phyloP scores from a whole-genome alignment of 2,797 vertebrate species.

The Microctenopoma stevenorrisi region DNA sequence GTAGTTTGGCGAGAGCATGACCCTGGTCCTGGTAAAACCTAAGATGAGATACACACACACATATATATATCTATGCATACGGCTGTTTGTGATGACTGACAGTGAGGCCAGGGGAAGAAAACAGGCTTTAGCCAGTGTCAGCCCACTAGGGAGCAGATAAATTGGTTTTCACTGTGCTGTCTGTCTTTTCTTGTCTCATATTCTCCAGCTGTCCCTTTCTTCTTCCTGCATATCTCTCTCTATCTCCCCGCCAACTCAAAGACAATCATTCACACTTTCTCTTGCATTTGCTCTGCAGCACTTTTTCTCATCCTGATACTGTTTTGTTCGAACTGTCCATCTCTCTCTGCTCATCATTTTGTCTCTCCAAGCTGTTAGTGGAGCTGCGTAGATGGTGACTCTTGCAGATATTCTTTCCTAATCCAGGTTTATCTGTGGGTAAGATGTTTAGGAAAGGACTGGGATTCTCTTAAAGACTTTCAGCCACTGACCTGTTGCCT shows the following conservation, averaged over 20 bases:
- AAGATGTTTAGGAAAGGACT: slow-evolving; percentile 34
- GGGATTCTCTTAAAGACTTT: slow-evolving; percentile 16
- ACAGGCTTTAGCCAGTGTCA: slow-evolving; percentile 73
- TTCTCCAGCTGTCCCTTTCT: slow-evolving; percentile 60
- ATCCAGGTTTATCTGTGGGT: slow-evolving; percentile 63
- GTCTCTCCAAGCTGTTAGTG: slow-evolving; percentile 50
- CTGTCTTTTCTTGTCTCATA: slow-evolving; percentile 70
- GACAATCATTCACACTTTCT: slow-evolving; percentile 65
- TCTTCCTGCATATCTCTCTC: slow-evolving; percentile 55
- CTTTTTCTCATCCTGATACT: slow-evolving; percentile 45
- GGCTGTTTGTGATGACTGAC: slow-evolving; percentile 71
- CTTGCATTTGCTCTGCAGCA: slow-evolving; percentile 40
- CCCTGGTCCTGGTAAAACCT: slow-evolving; percentile 61
- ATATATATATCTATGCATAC: neutral
- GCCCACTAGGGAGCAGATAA: slow-evolving; percentile 77
- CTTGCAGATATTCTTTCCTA: slow-evolving; percentile 53
- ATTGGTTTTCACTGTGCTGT: slow-evolving; percentile 75
- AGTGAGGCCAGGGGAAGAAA: slow-evolving; percentile 70
- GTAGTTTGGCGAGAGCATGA: slow-evolving; percentile 76
- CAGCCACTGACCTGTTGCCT: slow-evolving; percentile 45
- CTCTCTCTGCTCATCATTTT: slow-evolving; percentile 55
- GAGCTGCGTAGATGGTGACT: slow-evolving; percentile 41
- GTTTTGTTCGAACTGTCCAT: slow-evolving; percentile 51
- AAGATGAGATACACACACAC: slow-evolving; percentile 14
- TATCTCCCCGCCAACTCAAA: slow-evolving; percentile 59